These are phyloP conservation scores for Pterophyllum scalare DNA, from an alignment of 2,113 vertebrate genomes.

Conservation along the genomic window DNA sequence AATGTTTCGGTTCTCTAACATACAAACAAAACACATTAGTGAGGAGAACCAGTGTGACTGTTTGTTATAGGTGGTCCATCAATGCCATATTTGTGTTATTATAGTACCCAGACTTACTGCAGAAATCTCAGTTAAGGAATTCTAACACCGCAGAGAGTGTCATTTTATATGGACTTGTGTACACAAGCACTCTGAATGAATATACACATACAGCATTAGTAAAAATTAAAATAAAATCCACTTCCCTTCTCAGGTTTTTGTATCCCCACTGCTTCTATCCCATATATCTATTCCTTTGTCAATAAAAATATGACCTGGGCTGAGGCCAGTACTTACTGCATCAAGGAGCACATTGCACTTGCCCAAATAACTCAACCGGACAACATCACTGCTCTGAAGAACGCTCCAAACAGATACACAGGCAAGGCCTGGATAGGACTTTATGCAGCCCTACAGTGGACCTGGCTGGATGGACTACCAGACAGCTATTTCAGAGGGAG, in stretches of 20 bases:
- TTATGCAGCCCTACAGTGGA: accelerated
- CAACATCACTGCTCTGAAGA: background rate
- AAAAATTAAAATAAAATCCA: background rate
- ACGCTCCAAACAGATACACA: background rate
- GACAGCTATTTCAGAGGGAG: background rate
- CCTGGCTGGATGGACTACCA: background rate
- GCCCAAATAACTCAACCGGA: background rate
- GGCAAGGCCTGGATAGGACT: slow-evolving; percentile 41
- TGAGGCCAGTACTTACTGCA: accelerated
- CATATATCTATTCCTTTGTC: background rate
- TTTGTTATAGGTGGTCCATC: background rate
- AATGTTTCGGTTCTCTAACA: too few relatives aligned
- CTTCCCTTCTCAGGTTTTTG: slow-evolving; percentile 8
- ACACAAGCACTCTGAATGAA: background rate
- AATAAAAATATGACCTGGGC: accelerated
- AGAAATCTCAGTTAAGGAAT: background rate
- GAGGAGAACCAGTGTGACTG: too few relatives aligned
- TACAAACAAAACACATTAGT: too few relatives aligned
- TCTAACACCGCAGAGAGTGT: background rate
- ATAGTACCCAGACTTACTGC: background rate
- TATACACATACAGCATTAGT: accelerated
- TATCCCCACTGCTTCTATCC: background rate
- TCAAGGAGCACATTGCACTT: accelerated
- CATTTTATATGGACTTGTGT: accelerated
- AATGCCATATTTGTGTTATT: background rate